Percentiles rank a stretch among this genome's conserved stretches.
phyloP scores from a whole-genome alignment of 2,797 vertebrate genomes.

The Rhabdomys pumilio region DNA sequence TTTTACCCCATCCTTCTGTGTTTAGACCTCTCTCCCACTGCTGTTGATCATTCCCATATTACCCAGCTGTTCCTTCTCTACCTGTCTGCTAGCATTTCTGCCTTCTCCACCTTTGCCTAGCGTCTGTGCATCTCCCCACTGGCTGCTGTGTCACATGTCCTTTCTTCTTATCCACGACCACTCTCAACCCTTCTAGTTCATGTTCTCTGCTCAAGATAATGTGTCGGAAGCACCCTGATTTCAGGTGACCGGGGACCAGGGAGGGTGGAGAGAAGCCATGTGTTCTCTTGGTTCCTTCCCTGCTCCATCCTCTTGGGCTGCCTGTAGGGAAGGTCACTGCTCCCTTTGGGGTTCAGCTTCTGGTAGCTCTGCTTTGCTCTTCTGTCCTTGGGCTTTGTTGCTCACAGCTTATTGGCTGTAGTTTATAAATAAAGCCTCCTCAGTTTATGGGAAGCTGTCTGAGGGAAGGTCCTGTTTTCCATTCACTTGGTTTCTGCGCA shows the following conservation, averaged over 20 bases:
- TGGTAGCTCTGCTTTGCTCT: not conserved
- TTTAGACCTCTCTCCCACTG: not conserved
- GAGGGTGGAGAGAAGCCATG: not conserved
- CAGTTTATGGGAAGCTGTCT: not conserved
- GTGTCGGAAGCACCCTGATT: not conserved
- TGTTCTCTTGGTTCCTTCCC: not conserved
- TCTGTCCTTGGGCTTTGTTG: not conserved
- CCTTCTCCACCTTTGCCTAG: not conserved
- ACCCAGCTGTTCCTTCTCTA: not conserved
- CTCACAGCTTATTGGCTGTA: not conserved
- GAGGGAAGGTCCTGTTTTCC: not conserved
- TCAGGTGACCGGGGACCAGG: not conserved
- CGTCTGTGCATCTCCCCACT: not conserved
- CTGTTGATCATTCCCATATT: not conserved
- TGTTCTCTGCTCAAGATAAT: not conserved
- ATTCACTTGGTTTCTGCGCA: not conserved
- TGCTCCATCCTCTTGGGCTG: not conserved
- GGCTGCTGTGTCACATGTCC: not conserved
- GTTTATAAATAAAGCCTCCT: conserved; percentile 15
- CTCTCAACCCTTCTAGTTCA: not conserved
- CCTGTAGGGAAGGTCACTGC: not conserved
- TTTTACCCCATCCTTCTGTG: not conserved
- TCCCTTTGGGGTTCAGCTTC: not conserved
- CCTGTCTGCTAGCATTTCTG: not conserved
- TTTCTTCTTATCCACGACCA: not conserved